Evolutionary conservation across 2,113 vertebrate genomes (phyloP), one percentile per base, ranked within the genome.

Genomic region (Pachycephala philippinensis): DNA sequence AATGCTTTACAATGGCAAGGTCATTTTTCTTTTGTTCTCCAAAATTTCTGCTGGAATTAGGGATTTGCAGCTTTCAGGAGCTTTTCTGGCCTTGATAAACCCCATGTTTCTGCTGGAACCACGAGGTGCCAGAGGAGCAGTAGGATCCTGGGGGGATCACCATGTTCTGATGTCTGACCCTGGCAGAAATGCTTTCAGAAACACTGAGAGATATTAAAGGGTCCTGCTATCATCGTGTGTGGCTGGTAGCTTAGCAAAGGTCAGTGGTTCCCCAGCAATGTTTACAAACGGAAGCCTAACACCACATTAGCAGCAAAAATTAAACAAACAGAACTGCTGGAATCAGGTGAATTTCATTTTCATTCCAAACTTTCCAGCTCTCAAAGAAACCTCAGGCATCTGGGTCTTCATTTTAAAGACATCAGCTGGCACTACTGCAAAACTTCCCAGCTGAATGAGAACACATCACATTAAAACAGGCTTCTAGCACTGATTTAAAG

Each of bases 401-500:
- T 88, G 37, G 39, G 54, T 86, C 33, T 70, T 90, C 30, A 77
- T 93, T 91, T 93, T 74, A 44, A 80, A 90, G 75, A 66, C 30
- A 50, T 37, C 59, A 86, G 18, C 64, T 93, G 87, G 50, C 71
- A 92, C 64, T 30, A 10, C 27, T 66, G 75, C 54, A 88, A 37
- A 83, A 78, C 50, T 33, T 84, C 69, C 45, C 74, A 75, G 49
- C 39, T 89, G 83, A 92, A 69, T 12, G 26, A 90, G 68, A 78
- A 35, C 13, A 31, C 7, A 65, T 28, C 60, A 45, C 54, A 79
- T 79, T 69, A 30, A 68, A 78, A 72, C 72, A 74, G 28, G 52
- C 40, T 65, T 87, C 56, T n/a, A 87, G 80, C 69, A 75, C 17
- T 54, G 61, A 90, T 87, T 82, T 92, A 49, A 87, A 89, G 61